These are phyloP conservation scores for Lerema accius DNA, from an alignment of 1,140 invertebrate genomes.

Conservation along the genomic window DNA sequence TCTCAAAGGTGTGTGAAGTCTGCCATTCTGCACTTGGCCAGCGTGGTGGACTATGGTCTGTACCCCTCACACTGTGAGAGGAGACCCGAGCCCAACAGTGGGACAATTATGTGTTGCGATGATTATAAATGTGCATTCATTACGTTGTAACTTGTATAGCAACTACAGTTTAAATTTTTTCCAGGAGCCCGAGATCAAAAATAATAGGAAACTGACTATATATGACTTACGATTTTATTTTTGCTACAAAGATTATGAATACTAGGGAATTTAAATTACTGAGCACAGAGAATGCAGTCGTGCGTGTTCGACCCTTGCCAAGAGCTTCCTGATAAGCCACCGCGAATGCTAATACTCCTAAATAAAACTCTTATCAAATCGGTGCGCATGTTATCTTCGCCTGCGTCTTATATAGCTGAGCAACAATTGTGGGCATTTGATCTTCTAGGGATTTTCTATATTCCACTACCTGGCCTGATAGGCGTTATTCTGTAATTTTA, in stretches of 20 bases:
- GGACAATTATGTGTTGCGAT: no score
- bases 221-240: neutral
- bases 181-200: no score
- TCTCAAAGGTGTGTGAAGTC: no score
- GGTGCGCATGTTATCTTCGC: slow-evolving; percentile 49
- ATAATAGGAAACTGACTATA: no score
- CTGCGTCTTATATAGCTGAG: slow-evolving; percentile 46
- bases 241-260: neutral
- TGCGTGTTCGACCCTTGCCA: slow-evolving; percentile 39
- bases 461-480: neutral
- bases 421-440: slow-evolving; percentile 39
- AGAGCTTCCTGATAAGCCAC: slow-evolving; percentile 54
- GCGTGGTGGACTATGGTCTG: no score
- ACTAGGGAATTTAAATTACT: neutral
- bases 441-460: slow-evolving; percentile 12
- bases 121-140: no score
- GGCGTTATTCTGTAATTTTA: no score
- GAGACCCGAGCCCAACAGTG: no score
- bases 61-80: no score
- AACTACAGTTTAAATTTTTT: no score
- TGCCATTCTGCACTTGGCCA: no score
- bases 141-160: no score
- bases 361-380: slow-evolving; percentile 68
- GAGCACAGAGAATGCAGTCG: slow-evolving; percentile 31
- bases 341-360: slow-evolving; percentile 63